These are phyloP conservation scores for Mystacides longicornis DNA, from an alignment of 2,888 invertebrate species.

Conservation along the genomic window DNA sequence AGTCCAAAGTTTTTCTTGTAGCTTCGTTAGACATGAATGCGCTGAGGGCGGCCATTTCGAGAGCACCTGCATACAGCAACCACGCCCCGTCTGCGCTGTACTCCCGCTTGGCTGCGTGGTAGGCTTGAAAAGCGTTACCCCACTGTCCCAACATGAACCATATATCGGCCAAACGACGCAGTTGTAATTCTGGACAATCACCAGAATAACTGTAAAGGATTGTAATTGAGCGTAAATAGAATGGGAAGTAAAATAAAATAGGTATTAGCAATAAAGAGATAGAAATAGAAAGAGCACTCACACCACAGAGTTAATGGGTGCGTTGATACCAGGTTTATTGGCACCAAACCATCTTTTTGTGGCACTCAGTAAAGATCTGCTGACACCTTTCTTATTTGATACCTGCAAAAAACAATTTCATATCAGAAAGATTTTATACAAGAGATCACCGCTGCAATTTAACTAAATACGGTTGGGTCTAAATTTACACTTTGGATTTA, in stretches of 20 bases:
- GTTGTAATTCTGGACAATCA: slow-evolving; percentile 86
- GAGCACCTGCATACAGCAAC: slow-evolving; percentile 93
- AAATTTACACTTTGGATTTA: not conserved
- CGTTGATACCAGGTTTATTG: slow-evolving; percentile 72
- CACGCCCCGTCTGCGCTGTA: slow-evolving; percentile 96
- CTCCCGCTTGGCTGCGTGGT: slow-evolving; percentile 95
- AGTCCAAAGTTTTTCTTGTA: slow-evolving; percentile 71
- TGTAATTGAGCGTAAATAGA: no score
- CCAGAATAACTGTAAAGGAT: slow-evolving; percentile 57
- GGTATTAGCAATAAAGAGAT: no score
- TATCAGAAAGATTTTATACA: not conserved
- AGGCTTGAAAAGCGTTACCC: slow-evolving; percentile 84
- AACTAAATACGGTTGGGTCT: not conserved
- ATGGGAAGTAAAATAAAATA: no score
- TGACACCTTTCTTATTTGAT: slow-evolving; percentile 84
- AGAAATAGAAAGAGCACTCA: slow-evolving; percentile 41
- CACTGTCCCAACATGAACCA: slow-evolving; percentile 96
- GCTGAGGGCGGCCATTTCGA: slow-evolving; percentile 92
- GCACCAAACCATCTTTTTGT: slow-evolving; percentile 95
- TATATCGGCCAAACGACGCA: slow-evolving; percentile 87
- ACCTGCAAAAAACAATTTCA: slow-evolving; percentile 41
- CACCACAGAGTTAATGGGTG: slow-evolving; percentile 75
- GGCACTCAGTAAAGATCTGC: slow-evolving; percentile 86
- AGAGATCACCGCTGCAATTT: not conserved
- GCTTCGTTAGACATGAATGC: slow-evolving; percentile 83